These are phyloP conservation scores for Alosa alosa DNA, from an alignment of 2,113 vertebrate genomes.

Conservation along the genomic window DNA sequence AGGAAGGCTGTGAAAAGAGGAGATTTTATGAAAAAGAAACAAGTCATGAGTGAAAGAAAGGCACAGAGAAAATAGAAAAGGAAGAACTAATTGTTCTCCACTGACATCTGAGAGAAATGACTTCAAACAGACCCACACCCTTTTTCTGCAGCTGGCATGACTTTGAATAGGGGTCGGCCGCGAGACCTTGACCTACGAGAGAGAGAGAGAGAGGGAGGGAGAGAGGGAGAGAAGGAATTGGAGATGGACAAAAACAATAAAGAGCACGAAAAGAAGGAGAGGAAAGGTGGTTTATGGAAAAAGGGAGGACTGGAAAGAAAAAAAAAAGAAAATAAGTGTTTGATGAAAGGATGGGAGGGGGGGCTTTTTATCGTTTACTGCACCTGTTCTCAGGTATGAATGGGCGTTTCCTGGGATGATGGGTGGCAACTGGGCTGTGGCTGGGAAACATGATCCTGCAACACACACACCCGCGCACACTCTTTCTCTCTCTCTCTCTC, in stretches of 20 bases:
- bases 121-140: constrained; percentile 39
- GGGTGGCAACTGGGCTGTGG: constrained; percentile 6
- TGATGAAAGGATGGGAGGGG: neutral
- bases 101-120: constrained; percentile 33
- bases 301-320: neutral
- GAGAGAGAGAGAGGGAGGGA: too few species aligned
- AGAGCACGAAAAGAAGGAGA: constrained; percentile 3
- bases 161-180: neutral
- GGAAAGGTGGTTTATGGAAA: neutral
- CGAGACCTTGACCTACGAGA: neutral
- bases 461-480: neutral
- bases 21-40: neutral
- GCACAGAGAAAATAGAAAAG: neutral
- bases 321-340: neutral
- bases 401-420: constrained; percentile 21
- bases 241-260: neutral
- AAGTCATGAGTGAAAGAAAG: neutral
- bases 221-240: neutral
- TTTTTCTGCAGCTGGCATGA: constrained; percentile 21
- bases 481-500: neutral
- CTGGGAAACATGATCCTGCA: neutral
- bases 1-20: neutral
- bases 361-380: constrained; percentile 35
- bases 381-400: constrained; percentile 34
- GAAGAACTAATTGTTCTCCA: constrained; percentile 10